Base-by-base conservation (phyloP, 2,888 invertebrate genomes). In the Scaptomyza flava region DNA sequence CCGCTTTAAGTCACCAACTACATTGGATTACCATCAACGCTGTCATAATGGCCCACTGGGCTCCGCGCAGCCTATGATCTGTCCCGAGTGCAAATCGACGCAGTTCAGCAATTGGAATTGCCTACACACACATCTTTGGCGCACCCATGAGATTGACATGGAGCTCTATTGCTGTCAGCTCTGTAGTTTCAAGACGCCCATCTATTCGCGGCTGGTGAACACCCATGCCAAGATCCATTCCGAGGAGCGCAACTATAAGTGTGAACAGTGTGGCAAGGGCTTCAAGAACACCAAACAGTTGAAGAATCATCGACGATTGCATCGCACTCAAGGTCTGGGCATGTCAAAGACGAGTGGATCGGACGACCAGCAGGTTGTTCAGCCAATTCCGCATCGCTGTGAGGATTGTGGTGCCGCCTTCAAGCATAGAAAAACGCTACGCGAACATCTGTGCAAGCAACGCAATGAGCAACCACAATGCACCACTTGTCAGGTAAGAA, bases 221-320 rank as follows among this genome's bases (percentile, higher is more conserved):
- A 94, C 95, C 27, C 97, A 97, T 85, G 94, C 95, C 91, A 94
- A 95, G 87, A 96, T 95, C 64, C 96, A 96, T 91, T 94, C 94
- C 41, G 93, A 94, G 67, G 93, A 94, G 57, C 94, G 94, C 77
- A 93, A 94, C 61, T 95, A 85, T 81, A 93, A 79, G 48, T 94
- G 94, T 91, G 93, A 94, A 66, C 91, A 93, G 58, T 97, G 97
- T 90, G 94, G 94, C 27, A 96, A 96, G 90, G 93, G 93, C 0
- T 97, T 97, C 91, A 97, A 97, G 91, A 97, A 96, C 81, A 93
- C 93, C 7, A 96, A 95, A 89, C 97, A 97, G 89, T 92, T 97
- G 57, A 93, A 95, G 42, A 96, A 96, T 87, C 97, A 97, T 91
- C 94, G 94, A 65, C 91, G 94, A 8, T 93, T 93, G 23, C 95